phyloP scores from a whole-genome alignment of 2,113 vertebrate genomes.

The Poeciliopsis turrubarensis region DNA sequence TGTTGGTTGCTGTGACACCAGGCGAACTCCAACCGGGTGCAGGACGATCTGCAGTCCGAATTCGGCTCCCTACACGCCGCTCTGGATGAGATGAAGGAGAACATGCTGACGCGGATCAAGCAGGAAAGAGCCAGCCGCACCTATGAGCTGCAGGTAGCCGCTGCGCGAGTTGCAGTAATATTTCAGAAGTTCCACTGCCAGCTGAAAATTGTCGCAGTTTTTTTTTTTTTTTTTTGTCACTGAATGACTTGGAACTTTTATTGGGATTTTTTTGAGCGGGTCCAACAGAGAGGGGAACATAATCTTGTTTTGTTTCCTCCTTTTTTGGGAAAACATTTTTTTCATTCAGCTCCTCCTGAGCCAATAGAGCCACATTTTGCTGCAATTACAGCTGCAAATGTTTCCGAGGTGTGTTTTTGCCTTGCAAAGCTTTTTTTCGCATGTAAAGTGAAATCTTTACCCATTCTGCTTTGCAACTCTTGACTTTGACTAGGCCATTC shows the following conservation, averaged over 20 bases:
- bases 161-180: neutral
- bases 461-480: neutral
- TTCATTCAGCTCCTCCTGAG: too few relatives aligned
- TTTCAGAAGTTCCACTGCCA: neutral
- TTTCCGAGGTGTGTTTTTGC: neutral
- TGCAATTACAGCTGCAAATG: neutral
- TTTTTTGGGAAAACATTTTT: too few relatives aligned
- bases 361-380: too few relatives aligned
- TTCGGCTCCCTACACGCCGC: conserved; percentile 85
- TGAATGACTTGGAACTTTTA: neutral
- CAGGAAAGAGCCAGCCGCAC: conserved; percentile 91
- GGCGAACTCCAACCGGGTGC: conserved; percentile 86
- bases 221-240: neutral
- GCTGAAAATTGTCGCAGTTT: neutral
- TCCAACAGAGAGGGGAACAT: neutral
- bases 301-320: neutral
- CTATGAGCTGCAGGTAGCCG: conserved; percentile 88
- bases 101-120: conserved; percentile 93
- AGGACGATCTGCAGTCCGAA: conserved; percentile 88
- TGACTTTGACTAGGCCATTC: too few relatives aligned
- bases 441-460: neutral
- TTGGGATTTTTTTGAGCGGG: neutral
- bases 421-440: neutral
- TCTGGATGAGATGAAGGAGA: conserved; percentile 91
- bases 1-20: conserved; percentile 32